Evolutionary conservation across 2,113 vertebrate species (phyloP), one percentile per base, ranked within the genome.

Genomic region (Casuarius casuarius): DNA sequence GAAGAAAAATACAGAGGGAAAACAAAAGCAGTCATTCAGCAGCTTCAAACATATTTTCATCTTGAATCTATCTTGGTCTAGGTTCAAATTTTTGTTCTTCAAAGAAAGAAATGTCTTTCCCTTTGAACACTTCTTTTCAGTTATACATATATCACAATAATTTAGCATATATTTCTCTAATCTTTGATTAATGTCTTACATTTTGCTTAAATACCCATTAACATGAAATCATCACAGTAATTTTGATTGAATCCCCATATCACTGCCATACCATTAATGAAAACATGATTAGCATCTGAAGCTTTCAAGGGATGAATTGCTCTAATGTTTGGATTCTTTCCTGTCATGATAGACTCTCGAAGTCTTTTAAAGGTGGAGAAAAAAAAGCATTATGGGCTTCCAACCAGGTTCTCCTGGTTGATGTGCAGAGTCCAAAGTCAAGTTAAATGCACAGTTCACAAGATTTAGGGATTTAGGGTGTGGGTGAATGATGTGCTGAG

Each of bases 101-200:
- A 22, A 31, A 40, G 49, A 23, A 63, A 87, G 40, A 90, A 87
- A 80, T 79, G 40, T 76, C 40, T 84, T 92, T 44, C 33, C 18
- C 25, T 92, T 89, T 89, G 35, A 92, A 83, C 8, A 26, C 9
- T 77, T 89, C 68, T 82, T 94, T 96, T 96, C 78, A 89, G 54
- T 89, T 92, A 77, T 35, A 96, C 71, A 94, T 89, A 71, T 48
- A 97, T 96, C 89, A 91, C 63, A 96, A 95, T 97, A 91, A 95
- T 92, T 96, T 92, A 92, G 94, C 93, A 95, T 93, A 86, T 11
- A 80, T 95, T 92, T 91, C 51, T 77, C 59, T 88, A 83, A 84
- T 93, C 84, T 93, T 95, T 95, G 56, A 94, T 95, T 93, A 91
- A 77, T 77, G 74, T 31, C 67, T 94, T 91, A 31, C 54, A 46